Base-by-base conservation (phyloP, 2,113 vertebrate genomes). In the Nyctibius bracteatus region DNA sequence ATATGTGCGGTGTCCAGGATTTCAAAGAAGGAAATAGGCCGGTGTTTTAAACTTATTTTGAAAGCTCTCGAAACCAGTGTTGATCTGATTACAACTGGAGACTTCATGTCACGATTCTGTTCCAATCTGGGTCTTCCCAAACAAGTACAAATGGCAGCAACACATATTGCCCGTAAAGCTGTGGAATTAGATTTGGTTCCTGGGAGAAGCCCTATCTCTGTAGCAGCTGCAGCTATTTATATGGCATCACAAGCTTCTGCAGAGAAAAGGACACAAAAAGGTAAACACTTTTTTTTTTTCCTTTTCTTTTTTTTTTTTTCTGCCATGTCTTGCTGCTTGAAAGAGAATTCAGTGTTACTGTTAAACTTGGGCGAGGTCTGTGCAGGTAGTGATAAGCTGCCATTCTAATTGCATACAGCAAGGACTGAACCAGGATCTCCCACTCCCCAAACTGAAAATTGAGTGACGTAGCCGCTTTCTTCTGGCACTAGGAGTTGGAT, bases 81-180 rank as follows among this genome's bases (percentile, higher is more conserved):
- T 95, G 99, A 99, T 97, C 98, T 99, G 95, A 99, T 99, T 96
- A 99, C 99, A 92, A 99, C 99, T 2, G 99, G 99, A 71, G 99
- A 99, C 97, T 99, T 99, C 97, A 99, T 99, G 99, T 99, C 99
- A 71, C 99, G 99, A 55, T 99, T 99, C 98, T 99, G 99, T 96
- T 99, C 99, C 88, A 99, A 99, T 97, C 98, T 99, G 86, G 99
- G 99, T 67, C 97, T 99, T 93, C 99, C 99, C 79, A 99, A 99
- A 79, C 99, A 99, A 97, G 99, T 99, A 21, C 99, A 99, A 91
- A 99, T 99, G 99, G 99, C 99, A 12, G 99, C 99, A 51, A 99
- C 99, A 8, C 99, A 98, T 19, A 99, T 99, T 86, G 99, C 99
- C 78, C 98, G 99, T 67, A 99, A 99, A 95, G 99, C 99, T 0